Evolutionary conservation across 2,113 vertebrate species (phyloP), one percentile per base, ranked within the genome.

Genomic region (Thryonomys swinderianus): DNA sequence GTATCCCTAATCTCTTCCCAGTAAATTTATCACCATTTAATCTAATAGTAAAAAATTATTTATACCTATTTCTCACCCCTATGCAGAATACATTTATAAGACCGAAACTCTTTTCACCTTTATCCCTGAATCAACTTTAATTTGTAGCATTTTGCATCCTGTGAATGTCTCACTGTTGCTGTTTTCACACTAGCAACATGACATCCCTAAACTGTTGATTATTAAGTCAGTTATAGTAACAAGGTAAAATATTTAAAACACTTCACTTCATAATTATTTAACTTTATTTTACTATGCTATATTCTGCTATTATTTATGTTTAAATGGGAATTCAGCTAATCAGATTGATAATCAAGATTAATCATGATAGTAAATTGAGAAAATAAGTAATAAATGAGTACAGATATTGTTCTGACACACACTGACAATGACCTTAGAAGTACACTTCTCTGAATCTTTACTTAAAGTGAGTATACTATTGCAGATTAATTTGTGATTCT

Each of bases 191-290:
- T 51, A 61, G 32, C 20, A 83, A 59, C 20, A 42, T 23, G 21
- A 27, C 18, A 23, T 32, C 37, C 23, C 37, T 93, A 40, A 87
- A 17, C 32, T 74, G 74, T 23, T 21, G 83, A 53, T 66, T 88
- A 30, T 83, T 71, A 59, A 66, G 34, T 86, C n/a, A 73, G 1
- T 85, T 85, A 16, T 37, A 32, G 45, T 73, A 73, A 64, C 59
- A 89, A 71, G 17, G 25, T 42, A 64, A 51, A 11, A 6, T 57
- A 93, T 55, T 55, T 71, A 90, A n/a, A 85, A 34, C 34, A 20
- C n/a, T 69, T 62, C 30, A 74, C 27, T 95, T 85, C 9, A 25
- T 87, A 57, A 79, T 84, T 76, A 90, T 62, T 74, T 73, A 78
- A 76, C 48, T 84, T 18, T 55, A 57, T 27, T 85, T 92, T 61